phyloP scores from a whole-genome alignment of 2,888 invertebrate genomes.

The Yponomeuta plumbellus region DNA sequence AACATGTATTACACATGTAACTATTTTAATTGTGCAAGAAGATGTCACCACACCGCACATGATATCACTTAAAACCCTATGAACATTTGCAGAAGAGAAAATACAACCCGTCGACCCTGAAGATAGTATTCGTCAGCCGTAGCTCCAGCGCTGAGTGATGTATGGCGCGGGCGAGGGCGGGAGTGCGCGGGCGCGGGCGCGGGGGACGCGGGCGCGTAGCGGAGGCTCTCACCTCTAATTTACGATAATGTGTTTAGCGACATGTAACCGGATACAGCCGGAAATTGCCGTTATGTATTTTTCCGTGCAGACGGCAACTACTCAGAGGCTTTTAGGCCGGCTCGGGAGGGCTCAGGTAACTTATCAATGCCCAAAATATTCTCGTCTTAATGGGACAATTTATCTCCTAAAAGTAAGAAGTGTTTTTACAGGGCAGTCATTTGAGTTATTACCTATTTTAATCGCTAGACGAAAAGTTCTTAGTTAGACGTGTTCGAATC shows the following conservation, averaged over 20 bases:
- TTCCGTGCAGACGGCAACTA: not conserved
- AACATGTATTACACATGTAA: too few relatives aligned
- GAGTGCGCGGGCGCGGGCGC: not conserved
- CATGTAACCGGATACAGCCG: not conserved
- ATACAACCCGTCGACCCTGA: too few relatives aligned
- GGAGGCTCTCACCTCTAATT: not conserved
- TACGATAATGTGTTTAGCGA: slow-evolving; percentile 3
- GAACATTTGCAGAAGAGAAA: too few relatives aligned
- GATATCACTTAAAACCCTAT: too few relatives aligned
- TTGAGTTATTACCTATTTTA: too few relatives aligned
- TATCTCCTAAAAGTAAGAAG: not conserved
- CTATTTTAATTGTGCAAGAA: too few relatives aligned
- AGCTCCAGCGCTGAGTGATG: not conserved
- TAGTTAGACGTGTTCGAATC: too few relatives aligned
- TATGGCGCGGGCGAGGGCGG: not conserved
- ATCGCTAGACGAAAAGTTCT: too few relatives aligned
- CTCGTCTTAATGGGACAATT: not conserved
- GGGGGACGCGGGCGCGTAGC: not conserved
- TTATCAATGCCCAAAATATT: not conserved
- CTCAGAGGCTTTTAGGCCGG: not conserved
- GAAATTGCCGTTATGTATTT: not conserved
- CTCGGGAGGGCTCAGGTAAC: not conserved
- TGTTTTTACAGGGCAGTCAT: too few relatives aligned
- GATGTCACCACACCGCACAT: too few relatives aligned
- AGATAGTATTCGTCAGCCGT: too few relatives aligned